phyloP scores from a whole-genome alignment of 2,888 invertebrate genomes.

The Drosophila atroscutellata region DNA sequence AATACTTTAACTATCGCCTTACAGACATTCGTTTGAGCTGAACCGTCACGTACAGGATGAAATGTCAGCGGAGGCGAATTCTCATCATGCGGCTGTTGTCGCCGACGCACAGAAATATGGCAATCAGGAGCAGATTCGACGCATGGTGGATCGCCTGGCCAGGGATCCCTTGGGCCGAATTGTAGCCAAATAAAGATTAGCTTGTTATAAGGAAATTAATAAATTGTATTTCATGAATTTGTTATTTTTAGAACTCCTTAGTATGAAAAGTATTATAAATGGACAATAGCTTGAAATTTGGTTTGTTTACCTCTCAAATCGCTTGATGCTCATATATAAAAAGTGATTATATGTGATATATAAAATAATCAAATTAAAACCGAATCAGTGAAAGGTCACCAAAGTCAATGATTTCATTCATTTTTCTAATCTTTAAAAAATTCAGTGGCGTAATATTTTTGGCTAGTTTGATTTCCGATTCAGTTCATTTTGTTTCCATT shows the following conservation, averaged over 20 bases:
- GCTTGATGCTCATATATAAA: not conserved
- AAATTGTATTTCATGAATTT: not conserved
- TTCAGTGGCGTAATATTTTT: not conserved
- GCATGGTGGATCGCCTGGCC: conserved; percentile 76
- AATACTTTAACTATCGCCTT: conserved; percentile 55
- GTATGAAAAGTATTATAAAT: not conserved
- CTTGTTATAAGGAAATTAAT: conserved; percentile 1
- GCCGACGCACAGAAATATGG: conserved; percentile 86
- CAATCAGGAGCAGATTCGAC: conserved; percentile 86
- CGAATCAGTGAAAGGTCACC: not conserved
- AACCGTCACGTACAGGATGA: conserved; percentile 85
- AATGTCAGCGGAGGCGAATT: conserved; percentile 86
- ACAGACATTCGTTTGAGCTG: conserved; percentile 86
- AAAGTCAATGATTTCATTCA: not conserved
- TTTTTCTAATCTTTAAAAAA: not conserved
- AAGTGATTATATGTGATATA: not conserved
- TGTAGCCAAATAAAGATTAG: conserved; percentile 45
- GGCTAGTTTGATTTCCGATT: not conserved
- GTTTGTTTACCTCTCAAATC: not conserved
- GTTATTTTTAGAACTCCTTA: not conserved
- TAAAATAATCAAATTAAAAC: not conserved
- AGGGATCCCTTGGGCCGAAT: conserved; percentile 39
- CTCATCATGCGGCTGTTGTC: conserved; percentile 86
- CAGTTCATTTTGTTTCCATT: not conserved
- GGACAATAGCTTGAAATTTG: not conserved